Evolutionary conservation across 2,888 invertebrate species (phyloP).

Genomic region (Mimachlamys varia): DNA sequence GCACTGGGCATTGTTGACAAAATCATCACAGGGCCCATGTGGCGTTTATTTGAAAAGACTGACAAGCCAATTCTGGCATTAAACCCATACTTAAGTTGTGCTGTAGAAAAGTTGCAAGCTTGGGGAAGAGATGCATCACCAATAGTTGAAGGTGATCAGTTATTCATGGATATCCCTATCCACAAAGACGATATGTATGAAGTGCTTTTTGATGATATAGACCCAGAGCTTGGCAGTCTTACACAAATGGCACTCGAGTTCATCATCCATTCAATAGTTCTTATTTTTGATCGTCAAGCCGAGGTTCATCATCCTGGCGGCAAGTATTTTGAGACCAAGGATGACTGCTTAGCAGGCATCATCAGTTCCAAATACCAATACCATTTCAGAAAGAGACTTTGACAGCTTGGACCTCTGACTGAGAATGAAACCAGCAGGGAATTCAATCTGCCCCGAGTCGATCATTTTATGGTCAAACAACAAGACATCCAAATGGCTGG

Average conservation of each 20-base stretch:
- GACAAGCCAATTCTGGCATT: constrained; percentile 34
- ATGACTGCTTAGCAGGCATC: neutral
- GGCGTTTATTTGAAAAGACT: constrained; percentile 43
- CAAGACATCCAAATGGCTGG: constrained; percentile 48
- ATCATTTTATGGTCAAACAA: constrained; percentile 55
- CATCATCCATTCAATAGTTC: constrained; percentile 42
- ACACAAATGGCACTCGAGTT: constrained; percentile 49
- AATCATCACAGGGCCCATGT: constrained; percentile 48
- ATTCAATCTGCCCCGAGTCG: constrained; percentile 41
- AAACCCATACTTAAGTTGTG: constrained; percentile 31
- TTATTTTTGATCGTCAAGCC: constrained; percentile 52
- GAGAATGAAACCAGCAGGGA: constrained; percentile 50
- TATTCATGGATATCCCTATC: constrained; percentile 34
- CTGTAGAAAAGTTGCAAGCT: neutral
- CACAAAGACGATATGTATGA: constrained; percentile 47
- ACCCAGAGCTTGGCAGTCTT: constrained; percentile 48
- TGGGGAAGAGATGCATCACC: neutral
- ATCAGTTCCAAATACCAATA: constrained; percentile 50
- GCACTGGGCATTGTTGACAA: constrained; percentile 49
- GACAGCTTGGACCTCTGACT: constrained; percentile 44
- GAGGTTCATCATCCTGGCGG: constrained; percentile 52
- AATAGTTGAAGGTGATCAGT: constrained; percentile 31
- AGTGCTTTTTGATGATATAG: constrained; percentile 40
- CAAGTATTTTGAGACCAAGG: constrained; percentile 40
- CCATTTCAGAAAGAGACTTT: constrained; percentile 47